Percentiles rank a stretch among this genome's conserved stretches.
Conservation (phyloP, 2,797 vertebrate species). For the Danio tinwini region DNA sequence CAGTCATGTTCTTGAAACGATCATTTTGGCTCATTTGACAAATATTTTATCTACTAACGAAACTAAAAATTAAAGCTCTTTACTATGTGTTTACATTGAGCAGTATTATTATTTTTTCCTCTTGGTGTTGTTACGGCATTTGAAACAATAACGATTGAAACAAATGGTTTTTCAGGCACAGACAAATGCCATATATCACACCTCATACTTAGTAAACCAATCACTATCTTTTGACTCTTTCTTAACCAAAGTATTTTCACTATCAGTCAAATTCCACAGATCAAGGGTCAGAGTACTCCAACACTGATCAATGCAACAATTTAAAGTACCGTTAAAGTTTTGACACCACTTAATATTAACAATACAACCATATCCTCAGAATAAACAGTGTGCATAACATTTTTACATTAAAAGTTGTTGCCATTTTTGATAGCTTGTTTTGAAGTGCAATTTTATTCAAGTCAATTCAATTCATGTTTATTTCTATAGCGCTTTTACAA, state of each 20-base stretch:
- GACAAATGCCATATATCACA: constrained; percentile 2
- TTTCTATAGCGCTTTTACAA: too few relatives aligned
- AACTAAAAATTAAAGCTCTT: too few relatives aligned
- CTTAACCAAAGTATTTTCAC: not conserved
- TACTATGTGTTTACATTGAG: too few relatives aligned
- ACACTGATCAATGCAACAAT: not conserved
- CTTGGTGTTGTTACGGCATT: constrained; percentile 14
- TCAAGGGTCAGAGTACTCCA: constrained; percentile 8
- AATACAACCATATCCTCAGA: not conserved
- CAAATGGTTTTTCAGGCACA: not conserved
- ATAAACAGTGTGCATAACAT: not conserved
- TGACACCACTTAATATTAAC: not conserved
- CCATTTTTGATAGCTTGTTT: too few relatives aligned
- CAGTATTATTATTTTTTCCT: not conserved
- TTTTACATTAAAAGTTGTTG: too few relatives aligned
- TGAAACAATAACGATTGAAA: not conserved
- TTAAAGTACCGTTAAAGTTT: not conserved
- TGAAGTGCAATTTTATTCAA: too few relatives aligned
- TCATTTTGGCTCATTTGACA: too few relatives aligned
- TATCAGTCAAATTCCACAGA: constrained; percentile 1
- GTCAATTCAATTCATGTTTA: too few relatives aligned
- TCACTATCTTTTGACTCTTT: not conserved
- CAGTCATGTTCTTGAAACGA: too few relatives aligned
- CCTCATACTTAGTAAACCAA: not conserved
- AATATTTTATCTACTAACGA: too few relatives aligned